Evolutionary conservation across 2,113 vertebrate species (phyloP).

Genomic region (Poeciliopsis occidentalis): DNA sequence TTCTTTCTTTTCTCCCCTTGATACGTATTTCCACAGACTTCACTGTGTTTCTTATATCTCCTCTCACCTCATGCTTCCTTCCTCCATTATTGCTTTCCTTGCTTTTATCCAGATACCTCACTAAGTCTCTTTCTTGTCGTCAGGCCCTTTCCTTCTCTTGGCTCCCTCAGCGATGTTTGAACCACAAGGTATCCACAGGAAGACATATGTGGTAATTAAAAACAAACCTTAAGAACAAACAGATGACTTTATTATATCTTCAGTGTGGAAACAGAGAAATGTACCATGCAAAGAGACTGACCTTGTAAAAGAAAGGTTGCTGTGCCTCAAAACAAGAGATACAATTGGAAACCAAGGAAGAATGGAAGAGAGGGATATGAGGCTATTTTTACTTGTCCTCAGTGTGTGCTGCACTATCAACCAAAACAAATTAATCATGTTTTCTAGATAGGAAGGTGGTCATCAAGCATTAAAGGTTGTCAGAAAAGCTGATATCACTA

Average conservation of each 20-base stretch:
- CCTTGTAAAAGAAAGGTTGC: slow-evolving; percentile 62
- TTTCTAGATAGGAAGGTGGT: slow-evolving; percentile 82
- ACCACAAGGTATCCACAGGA: slow-evolving; percentile 45
- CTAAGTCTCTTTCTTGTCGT: slow-evolving; percentile 5
- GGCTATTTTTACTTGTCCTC: slow-evolving; percentile 32
- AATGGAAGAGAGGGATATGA: slow-evolving; percentile 16
- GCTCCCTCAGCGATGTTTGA: slow-evolving; percentile 21
- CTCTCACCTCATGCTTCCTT: slow-evolving; percentile 21
- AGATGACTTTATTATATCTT: slow-evolving; percentile 55
- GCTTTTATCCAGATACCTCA: not conserved
- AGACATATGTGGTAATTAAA: slow-evolving; percentile 65
- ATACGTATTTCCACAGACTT: slow-evolving; percentile 35
- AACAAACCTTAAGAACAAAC: slow-evolving; percentile 46
- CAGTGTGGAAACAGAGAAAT: slow-evolving; percentile 35
- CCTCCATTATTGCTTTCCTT: slow-evolving; percentile 18
- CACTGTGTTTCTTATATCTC: slow-evolving; percentile 48
- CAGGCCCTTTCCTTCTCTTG: slow-evolving; percentile 20
- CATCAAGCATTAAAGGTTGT: slow-evolving; percentile 71
- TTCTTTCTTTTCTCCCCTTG: slow-evolving; percentile 6
- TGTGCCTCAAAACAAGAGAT: slow-evolving; percentile 59
- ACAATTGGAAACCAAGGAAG: slow-evolving; percentile 11
- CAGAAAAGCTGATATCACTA: not conserved
- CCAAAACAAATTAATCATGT: slow-evolving; percentile 61
- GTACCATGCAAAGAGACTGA: slow-evolving; percentile 49
- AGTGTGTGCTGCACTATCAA: slow-evolving; percentile 8